Conservation (phyloP, 2,888 invertebrate species). For the Nycteola revayana region DNA sequence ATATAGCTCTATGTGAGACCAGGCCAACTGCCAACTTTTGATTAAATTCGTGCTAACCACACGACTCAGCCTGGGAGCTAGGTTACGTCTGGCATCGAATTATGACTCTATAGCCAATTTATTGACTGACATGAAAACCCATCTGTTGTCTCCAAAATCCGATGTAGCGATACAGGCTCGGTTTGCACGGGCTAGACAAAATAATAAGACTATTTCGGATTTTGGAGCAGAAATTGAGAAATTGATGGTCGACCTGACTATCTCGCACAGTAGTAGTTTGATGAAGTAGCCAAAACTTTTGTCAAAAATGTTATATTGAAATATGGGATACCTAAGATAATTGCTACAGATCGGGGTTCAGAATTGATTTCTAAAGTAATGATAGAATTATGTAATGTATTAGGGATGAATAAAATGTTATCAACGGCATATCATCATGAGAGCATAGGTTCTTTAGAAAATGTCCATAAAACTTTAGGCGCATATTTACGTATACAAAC, state of each 20-base stretch:
- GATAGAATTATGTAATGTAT: conserved; percentile 12
- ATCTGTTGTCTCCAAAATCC: background rate
- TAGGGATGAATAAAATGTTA: conserved; percentile 10
- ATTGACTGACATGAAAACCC: background rate
- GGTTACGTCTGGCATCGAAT: background rate
- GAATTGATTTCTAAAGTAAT: conserved; percentile 14
- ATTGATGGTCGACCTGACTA: background rate
- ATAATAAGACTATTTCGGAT: background rate
- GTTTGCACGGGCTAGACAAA: background rate
- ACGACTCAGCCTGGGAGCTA: background rate
- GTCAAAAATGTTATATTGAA: conserved; percentile 4
- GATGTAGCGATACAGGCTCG: background rate
- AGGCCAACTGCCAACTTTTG: background rate
- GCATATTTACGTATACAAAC: conserved; percentile 11
- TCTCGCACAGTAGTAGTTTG: background rate
- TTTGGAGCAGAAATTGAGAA: background rate
- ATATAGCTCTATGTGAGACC: background rate
- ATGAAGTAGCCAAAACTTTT: conserved; percentile 5
- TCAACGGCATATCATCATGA: conserved; percentile 21
- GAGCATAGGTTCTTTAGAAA: conserved; percentile 16
- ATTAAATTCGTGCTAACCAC: background rate
- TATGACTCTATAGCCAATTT: background rate
- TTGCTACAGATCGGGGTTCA: conserved; percentile 7
- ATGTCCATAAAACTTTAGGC: conserved; percentile 13
- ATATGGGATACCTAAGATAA: conserved; percentile 8